Evolutionary conservation across 1,140 invertebrate species (phyloP), one percentile per base, ranked within the genome.

Genomic region (Diachasmimorpha longicaudata): DNA sequence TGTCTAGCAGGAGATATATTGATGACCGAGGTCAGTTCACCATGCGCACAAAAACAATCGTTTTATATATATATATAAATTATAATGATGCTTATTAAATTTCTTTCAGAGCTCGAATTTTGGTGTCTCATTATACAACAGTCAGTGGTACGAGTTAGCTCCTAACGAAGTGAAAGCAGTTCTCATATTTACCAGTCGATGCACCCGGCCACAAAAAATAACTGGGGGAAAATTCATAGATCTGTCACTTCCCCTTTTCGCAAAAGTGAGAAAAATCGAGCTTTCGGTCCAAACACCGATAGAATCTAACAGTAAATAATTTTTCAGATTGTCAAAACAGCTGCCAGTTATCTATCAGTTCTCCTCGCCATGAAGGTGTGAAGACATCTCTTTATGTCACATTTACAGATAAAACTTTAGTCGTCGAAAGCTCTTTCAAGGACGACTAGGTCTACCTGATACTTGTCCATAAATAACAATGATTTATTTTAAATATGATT

Each of bases 211-310:
- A 19, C 39, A 82, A 9, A 66, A 76, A 74, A 72, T 85, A 36
- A 84, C 81, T 21, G 82, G 80, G 48, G 81, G 80, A 46, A 84
- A 85, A 79, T 83, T 85, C 77, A 25, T 11, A 14, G 19, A 5
- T 63, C 11, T 63, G 6, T 25, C 58, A 6, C 58, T 63, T n/a
- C 58, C 58, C 8, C 58, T 63, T 14, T 63, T 63, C 10, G 19
- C 58, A 23, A 31, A 8, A 0, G 58, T 63, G 19, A 63, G 39
- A 42, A 42, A 31, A 31, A 31, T 31, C 31, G 31, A 31, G 6
- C 2, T 31, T 2, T 31, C 31, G 6, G 2, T 31, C 2, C 31
- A 6, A 31, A 31, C 4, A 42, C 9, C 11, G 39, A 3, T 42
- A 9, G 39, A 42, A 10, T 31, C 31, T 31, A 31, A 31, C 31